A percentile compares a stretch with the other conserved stretches of the same genome.
phyloP scores from a whole-genome alignment of 1,140 invertebrate genomes.

The Dryas iulia region DNA sequence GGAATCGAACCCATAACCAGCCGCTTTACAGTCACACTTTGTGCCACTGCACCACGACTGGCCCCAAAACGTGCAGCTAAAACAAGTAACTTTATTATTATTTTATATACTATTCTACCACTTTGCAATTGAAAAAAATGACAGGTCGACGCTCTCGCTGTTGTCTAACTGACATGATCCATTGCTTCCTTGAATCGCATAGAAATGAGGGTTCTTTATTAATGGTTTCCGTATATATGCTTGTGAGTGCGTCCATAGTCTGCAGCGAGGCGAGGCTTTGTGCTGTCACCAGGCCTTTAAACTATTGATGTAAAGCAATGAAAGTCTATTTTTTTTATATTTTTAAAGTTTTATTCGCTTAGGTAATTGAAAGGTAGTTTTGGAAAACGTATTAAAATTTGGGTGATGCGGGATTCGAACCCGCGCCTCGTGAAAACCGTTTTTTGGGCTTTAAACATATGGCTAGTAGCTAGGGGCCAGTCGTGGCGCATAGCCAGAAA shows the following conservation, averaged over 20 bases:
- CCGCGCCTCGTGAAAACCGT: too few relatives aligned
- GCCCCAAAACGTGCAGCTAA: too few relatives aligned
- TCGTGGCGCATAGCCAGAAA: too few relatives aligned
- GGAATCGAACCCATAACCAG: not conserved
- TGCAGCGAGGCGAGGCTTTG: not conserved
- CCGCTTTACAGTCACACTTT: too few relatives aligned
- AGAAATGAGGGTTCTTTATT: constrained; percentile 3
- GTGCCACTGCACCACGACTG: not conserved
- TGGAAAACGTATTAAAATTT: too few relatives aligned
- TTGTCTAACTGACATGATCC: not conserved
- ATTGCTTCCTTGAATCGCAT: not conserved
- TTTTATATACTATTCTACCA: too few relatives aligned
- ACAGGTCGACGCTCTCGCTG: not conserved
- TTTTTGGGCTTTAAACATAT: too few relatives aligned
- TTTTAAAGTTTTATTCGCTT: not conserved
- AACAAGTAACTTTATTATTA: too few relatives aligned
- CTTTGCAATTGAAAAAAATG: not conserved
- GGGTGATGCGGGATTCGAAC: too few relatives aligned
- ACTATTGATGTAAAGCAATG: not conserved
- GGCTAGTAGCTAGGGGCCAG: too few relatives aligned
- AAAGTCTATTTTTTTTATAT: not conserved
- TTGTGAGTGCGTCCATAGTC: not conserved
- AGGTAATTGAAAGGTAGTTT: too few relatives aligned
- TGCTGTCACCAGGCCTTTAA: not conserved
- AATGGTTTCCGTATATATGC: constrained; percentile 3